These are phyloP conservation scores for Nyctibius grandis DNA, from an alignment of 2,797 vertebrate genomes.

Conservation along the genomic window DNA sequence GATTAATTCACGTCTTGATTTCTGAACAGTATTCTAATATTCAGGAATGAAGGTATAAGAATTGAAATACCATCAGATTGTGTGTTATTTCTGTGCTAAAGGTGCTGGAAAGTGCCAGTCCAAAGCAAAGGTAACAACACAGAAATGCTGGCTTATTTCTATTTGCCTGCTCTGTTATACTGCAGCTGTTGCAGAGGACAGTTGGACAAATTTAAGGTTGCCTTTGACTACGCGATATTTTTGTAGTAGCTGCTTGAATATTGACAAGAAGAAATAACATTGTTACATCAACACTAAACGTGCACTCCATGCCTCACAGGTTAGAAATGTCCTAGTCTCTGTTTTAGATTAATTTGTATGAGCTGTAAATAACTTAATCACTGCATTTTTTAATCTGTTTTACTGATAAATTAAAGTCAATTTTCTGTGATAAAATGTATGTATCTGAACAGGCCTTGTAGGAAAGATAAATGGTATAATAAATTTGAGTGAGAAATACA, in stretches of 20 bases:
- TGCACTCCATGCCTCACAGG: not conserved
- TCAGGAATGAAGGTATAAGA: not conserved
- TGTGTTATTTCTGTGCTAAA: not conserved
- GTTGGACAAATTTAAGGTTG: not conserved
- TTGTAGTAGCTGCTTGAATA: not conserved
- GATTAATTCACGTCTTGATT: not conserved
- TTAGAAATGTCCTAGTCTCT: not conserved
- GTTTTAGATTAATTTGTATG: not conserved
- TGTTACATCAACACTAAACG: not conserved
- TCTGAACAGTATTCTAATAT: not conserved
- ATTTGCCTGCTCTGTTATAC: not conserved
- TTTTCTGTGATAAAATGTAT: slow-evolving; percentile 6
- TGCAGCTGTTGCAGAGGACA: not conserved
- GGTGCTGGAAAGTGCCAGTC: not conserved
- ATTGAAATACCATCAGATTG: not conserved
- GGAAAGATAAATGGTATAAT: not conserved
- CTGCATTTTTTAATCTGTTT: not conserved
- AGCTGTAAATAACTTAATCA: slow-evolving; percentile 18
- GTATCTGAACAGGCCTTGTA: not conserved
- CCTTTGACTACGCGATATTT: not conserved
- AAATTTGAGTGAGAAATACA: not conserved
- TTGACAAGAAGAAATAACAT: not conserved
- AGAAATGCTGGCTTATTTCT: not conserved
- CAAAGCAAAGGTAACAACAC: not conserved
- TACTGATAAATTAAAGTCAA: not conserved